Conservation (phyloP, 2,888 invertebrate species). For the Drosophila birchii region DNA sequence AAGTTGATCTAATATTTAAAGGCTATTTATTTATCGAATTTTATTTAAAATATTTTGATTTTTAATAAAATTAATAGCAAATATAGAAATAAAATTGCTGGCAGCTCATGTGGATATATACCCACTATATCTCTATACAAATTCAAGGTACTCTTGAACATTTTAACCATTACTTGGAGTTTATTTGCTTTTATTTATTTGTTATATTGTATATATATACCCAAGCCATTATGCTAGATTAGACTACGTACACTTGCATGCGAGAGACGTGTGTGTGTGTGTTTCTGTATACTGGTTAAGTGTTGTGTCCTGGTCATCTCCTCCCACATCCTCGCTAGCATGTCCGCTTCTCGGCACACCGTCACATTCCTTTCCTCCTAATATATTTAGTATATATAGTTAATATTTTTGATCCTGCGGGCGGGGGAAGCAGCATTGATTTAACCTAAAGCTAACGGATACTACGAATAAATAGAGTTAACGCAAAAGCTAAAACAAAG, state of each 20-base stretch:
- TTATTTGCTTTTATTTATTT: slow-evolving; percentile 32
- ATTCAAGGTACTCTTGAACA: not conserved
- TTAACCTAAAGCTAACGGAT: slow-evolving; percentile 45
- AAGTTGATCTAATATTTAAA: not conserved
- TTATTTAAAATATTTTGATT: not conserved
- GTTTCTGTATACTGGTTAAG: slow-evolving; percentile 44
- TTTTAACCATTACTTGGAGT: not conserved
- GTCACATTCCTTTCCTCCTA: slow-evolving; percentile 3
- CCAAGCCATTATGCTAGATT: slow-evolving; percentile 50
- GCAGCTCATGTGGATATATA: not conserved
- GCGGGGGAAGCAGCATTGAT: slow-evolving; percentile 50
- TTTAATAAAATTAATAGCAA: no score
- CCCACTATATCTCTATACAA: no score
- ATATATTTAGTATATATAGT: not conserved
- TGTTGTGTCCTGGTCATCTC: slow-evolving; percentile 20
- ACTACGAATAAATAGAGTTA: slow-evolving; percentile 43
- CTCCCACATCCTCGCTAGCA: not conserved
- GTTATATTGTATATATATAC: slow-evolving; percentile 43
- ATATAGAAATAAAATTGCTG: no score
- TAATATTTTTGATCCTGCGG: slow-evolving; percentile 26
- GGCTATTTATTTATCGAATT: not conserved
- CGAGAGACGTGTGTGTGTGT: slow-evolving; percentile 16
- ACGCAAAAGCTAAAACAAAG: slow-evolving; percentile 33
- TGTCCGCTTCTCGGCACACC: not conserved
- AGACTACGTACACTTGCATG: slow-evolving; percentile 45